Evolutionary conservation across 2,888 invertebrate genomes (phyloP).

Genomic region (Mesorhabditis belari): DNA sequence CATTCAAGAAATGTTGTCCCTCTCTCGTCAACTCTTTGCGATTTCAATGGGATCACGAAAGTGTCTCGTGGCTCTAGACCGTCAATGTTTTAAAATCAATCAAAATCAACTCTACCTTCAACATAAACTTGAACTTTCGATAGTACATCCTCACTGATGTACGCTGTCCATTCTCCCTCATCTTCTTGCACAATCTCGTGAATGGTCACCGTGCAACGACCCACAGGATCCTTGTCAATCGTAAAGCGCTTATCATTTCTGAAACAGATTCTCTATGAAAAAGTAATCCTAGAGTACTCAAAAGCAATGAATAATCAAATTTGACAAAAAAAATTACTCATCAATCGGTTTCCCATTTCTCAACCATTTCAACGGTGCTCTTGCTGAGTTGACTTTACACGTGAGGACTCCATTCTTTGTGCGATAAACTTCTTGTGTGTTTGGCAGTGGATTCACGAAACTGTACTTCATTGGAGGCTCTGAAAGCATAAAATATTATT

Average conservation of each 20-base stretch:
- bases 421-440: conserved; percentile 79
- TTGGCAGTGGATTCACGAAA: conserved; percentile 82
- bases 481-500: too few species aligned
- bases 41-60: conserved; percentile 76
- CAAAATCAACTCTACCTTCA: conserved; percentile 60
- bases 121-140: conserved; percentile 75
- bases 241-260: conserved; percentile 60
- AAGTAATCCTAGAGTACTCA: neutral
- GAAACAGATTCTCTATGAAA: conserved; percentile 6
- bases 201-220: conserved; percentile 79
- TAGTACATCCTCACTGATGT: conserved; percentile 78
- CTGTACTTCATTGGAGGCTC: conserved; percentile 89
- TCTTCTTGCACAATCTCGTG: conserved; percentile 76
- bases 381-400: conserved; percentile 84
- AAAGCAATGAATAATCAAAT: neutral
- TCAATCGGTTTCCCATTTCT: conserved; percentile 71
- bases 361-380: conserved; percentile 90
- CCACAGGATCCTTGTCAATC: conserved; percentile 85
- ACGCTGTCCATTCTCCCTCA: conserved; percentile 80
- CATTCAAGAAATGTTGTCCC: conserved; percentile 85
- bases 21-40: conserved; percentile 84
- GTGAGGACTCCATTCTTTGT: conserved; percentile 78
- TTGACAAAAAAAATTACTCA: conserved; percentile 53
- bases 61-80: conserved; percentile 69
- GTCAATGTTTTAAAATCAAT: neutral